Evolutionary conservation across 2,888 invertebrate genomes (phyloP).

Genomic region (Parnassius orleans): DNA sequence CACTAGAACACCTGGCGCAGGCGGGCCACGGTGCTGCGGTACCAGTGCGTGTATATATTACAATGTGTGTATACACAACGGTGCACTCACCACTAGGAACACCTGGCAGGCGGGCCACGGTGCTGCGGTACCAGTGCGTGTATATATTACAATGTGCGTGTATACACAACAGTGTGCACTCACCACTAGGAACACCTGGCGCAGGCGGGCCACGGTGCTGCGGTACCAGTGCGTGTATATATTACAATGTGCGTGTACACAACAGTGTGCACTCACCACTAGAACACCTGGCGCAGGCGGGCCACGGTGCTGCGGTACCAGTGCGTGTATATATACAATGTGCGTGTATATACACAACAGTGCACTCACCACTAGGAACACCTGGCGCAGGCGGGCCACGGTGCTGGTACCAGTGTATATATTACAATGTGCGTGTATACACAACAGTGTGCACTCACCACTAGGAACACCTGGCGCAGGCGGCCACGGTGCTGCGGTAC

Average conservation of each 20-base stretch:
- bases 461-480: slow-evolving; percentile 95
- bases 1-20: slow-evolving; percentile 96
- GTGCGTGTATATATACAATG: background rate
- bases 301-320: background rate
- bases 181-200: slow-evolving; percentile 96
- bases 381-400: slow-evolving; percentile 95
- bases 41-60: slow-evolving; percentile 90
- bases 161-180: slow-evolving; percentile 45
- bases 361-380: slow-evolving; percentile 91
- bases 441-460: slow-evolving; percentile 88
- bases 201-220: slow-evolving; percentile 96
- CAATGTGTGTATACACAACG: background rate
- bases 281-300: slow-evolving; percentile 87
- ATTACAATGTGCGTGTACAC: slow-evolving; percentile 92
- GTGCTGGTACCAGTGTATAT: slow-evolving; percentile 96
- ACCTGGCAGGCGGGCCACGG: slow-evolving; percentile 96
- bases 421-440: too few relatives aligned
- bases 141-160: background rate
- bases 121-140: slow-evolving; percentile 95
- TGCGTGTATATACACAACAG: background rate
- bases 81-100: slow-evolving; percentile 89
- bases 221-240: slow-evolving; percentile 97
- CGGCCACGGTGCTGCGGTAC: slow-evolving; percentile 98
- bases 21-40: slow-evolving; percentile 96
- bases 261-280: slow-evolving; percentile 97